These are phyloP conservation scores for Galbula dea DNA, from an alignment of 2,113 vertebrate genomes.

Conservation along the genomic window DNA sequence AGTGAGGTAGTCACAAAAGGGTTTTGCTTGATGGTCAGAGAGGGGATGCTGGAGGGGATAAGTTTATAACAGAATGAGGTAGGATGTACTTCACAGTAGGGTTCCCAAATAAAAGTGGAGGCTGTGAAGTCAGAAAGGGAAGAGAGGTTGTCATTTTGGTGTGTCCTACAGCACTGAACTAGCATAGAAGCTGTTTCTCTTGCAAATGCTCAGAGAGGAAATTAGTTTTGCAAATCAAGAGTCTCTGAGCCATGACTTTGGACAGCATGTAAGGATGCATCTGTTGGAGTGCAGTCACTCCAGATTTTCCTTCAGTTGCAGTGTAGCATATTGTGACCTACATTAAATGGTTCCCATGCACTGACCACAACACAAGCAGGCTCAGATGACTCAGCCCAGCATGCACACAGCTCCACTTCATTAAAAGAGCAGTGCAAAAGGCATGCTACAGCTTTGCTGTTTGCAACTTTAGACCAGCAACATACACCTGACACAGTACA, in stretches of 20 bases:
- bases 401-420: not conserved
- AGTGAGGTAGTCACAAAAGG: not conserved
- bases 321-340: slow-evolving; percentile 2
- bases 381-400: not conserved
- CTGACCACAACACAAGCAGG: not conserved
- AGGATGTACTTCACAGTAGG: not conserved
- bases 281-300: not conserved
- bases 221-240: not conserved
- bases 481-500: not conserved
- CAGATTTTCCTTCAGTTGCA: not conserved
- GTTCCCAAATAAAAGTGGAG: not conserved
- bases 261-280: not conserved
- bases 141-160: not conserved
- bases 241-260: not conserved
- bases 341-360: not conserved
- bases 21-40: not conserved
- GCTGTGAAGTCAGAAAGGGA: not conserved
- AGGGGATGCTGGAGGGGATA: not conserved
- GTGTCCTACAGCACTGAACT: not conserved
- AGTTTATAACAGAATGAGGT: not conserved
- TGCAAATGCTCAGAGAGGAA: not conserved
- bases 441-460: not conserved
- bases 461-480: not conserved
- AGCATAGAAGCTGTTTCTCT: not conserved
- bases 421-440: not conserved